phyloP scores from a whole-genome alignment of 2,113 vertebrate genomes.

The Mormyrus lacerda region DNA sequence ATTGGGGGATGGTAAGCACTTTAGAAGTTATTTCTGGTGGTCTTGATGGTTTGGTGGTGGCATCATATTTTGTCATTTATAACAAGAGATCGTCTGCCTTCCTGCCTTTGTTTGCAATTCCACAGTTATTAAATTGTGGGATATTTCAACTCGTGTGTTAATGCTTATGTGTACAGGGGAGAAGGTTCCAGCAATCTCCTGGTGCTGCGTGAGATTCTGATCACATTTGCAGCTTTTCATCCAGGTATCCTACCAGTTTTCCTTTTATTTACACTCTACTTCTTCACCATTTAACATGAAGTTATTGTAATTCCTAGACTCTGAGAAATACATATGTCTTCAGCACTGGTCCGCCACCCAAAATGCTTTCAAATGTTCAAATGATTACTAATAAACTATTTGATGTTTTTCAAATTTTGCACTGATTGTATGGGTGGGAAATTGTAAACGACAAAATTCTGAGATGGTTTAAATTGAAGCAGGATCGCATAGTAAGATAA shows the following conservation, averaged over 20 bases:
- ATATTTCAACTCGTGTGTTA: background rate
- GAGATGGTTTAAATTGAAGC: background rate
- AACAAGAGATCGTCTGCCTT: background rate
- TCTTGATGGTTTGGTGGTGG: background rate
- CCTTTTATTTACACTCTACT: background rate
- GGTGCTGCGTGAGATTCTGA: conserved; percentile 68
- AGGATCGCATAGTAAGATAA: background rate
- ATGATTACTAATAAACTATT: background rate
- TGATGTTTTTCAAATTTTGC: background rate
- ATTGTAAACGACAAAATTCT: background rate
- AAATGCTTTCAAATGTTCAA: background rate
- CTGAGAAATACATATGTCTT: background rate
- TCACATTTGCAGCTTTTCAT: conserved; percentile 72
- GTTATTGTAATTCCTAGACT: background rate
- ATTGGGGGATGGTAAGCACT: background rate
- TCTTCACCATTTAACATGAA: background rate
- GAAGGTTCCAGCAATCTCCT: conserved; percentile 66
- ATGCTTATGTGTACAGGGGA: conserved; percentile 45
- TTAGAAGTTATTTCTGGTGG: background rate
- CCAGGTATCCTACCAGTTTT: conserved; percentile 51
- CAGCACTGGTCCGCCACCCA: background rate
- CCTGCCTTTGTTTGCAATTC: background rate
- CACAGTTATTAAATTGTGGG: background rate
- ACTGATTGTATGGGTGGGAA: background rate
- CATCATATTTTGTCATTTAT: background rate